Evolutionary conservation across 2,113 vertebrate species (phyloP).

Genomic region (Himantopus leucocephalus): DNA sequence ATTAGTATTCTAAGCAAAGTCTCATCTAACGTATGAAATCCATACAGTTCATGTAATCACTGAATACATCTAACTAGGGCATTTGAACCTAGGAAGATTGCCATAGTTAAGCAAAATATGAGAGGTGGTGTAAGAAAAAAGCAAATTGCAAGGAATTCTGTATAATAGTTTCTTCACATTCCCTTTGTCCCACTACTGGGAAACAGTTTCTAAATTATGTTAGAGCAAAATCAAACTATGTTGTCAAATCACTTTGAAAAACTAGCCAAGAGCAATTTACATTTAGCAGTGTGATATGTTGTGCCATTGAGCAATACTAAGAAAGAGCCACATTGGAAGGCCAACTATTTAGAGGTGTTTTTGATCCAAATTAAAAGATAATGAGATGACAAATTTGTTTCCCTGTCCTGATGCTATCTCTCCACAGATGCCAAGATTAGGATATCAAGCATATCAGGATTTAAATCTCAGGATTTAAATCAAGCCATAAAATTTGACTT

Average conservation of each 20-base stretch:
- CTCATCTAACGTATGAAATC: slow-evolving; percentile 42
- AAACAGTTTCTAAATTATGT: slow-evolving; percentile 2
- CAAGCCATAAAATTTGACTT: not conserved
- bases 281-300: not conserved
- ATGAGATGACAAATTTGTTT: not conserved
- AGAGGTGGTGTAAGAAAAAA: not conserved
- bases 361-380: slow-evolving; percentile 7
- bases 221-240: slow-evolving; percentile 17
- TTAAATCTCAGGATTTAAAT: not conserved
- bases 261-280: slow-evolving; percentile 35
- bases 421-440: not conserved
- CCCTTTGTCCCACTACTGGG: not conserved
- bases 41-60: not conserved
- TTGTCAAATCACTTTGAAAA: slow-evolving; percentile 45
- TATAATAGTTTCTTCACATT: not conserved
- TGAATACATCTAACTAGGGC: not conserved
- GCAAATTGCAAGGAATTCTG: not conserved
- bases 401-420: not conserved
- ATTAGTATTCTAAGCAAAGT: slow-evolving; percentile 39
- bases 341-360: not conserved
- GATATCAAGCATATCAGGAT: not conserved
- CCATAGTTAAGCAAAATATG: not conserved
- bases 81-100: not conserved
- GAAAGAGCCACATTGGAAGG: not conserved
- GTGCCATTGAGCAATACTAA: not conserved